phyloP scores from a whole-genome alignment of 1,140 invertebrate species.

The Scaptodrosophila lebanonensis region DNA sequence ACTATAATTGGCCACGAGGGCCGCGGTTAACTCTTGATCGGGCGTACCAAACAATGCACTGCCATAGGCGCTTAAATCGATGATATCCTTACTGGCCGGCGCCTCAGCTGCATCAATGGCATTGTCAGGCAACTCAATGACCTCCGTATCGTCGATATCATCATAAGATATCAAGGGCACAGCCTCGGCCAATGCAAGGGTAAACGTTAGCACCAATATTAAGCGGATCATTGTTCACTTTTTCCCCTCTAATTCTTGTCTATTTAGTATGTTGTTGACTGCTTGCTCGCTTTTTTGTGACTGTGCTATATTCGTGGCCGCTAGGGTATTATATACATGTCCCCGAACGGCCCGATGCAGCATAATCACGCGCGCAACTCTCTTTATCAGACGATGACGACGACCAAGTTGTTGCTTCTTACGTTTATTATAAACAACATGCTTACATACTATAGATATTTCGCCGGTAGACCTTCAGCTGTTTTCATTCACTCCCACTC shows the following conservation, averaged over 20 bases:
- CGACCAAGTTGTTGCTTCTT: too few relatives aligned
- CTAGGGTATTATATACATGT: neutral
- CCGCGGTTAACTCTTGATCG: conserved; percentile 52
- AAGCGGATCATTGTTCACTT: neutral
- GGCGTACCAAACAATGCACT: conserved; percentile 25
- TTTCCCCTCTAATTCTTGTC: too few relatives aligned
- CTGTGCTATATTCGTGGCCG: neutral
- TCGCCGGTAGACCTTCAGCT: too few relatives aligned
- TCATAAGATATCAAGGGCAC: conserved; percentile 79
- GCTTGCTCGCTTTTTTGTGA: neutral
- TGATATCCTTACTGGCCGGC: conserved; percentile 10
- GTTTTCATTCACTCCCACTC: too few relatives aligned
- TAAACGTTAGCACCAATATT: neutral
- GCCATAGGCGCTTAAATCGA: conserved; percentile 44
- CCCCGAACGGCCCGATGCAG: too few relatives aligned
- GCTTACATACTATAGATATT: too few relatives aligned
- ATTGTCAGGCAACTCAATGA: conserved; percentile 57
- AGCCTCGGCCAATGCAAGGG: conserved; percentile 37
- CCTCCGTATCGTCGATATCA: conserved; percentile 37
- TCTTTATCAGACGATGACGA: too few relatives aligned
- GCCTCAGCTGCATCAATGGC: neutral
- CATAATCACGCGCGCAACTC: too few relatives aligned
- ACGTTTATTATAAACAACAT: too few relatives aligned
- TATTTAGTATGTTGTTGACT: too few relatives aligned
- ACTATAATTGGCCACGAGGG: conserved; percentile 79